These are phyloP conservation scores for Macquaria ambigua DNA, from an alignment of 2,113 vertebrate genomes.

Conservation along the genomic window DNA sequence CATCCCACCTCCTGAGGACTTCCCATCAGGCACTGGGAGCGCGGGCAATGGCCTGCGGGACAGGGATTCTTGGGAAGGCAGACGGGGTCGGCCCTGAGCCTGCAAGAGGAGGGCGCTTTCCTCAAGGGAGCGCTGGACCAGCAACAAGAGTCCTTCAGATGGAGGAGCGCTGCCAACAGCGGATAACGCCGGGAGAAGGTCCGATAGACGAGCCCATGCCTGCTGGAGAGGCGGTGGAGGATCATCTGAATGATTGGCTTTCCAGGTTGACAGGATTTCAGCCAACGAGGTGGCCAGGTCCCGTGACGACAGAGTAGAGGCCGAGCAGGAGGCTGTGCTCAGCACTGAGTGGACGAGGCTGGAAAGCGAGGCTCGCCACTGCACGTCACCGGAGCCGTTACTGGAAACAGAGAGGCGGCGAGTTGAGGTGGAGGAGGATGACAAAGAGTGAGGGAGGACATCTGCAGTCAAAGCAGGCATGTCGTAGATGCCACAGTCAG, in stretches of 20 bases:
- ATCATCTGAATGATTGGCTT: conserved; percentile 78
- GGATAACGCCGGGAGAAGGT: conserved; percentile 81
- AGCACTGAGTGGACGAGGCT: conserved; percentile 82
- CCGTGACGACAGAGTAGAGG: conserved; percentile 69
- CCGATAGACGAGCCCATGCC: conserved; percentile 82
- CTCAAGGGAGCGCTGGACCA: conserved; percentile 84
- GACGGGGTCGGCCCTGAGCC: conserved; percentile 85
- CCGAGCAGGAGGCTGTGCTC: conserved; percentile 60
- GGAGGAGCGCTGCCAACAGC: conserved; percentile 73
- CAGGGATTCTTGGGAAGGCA: conserved; percentile 90
- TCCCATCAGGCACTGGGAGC: conserved; percentile 87
- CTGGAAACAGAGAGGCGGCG: conserved; percentile 85
- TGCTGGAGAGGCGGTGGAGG: conserved; percentile 81
- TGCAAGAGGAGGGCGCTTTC: conserved; percentile 82
- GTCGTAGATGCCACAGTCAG: conserved; percentile 89
- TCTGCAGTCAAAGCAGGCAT: conserved; percentile 86
- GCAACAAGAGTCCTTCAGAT: conserved; percentile 75
- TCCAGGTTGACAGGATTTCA: conserved; percentile 86
- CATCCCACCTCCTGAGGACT: conserved; percentile 85
- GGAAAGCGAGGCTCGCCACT: conserved; percentile 82
- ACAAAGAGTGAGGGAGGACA: conserved; percentile 73
- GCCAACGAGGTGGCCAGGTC: conserved; percentile 83
- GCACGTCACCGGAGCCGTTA: conserved; percentile 83
- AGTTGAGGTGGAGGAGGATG: conserved; percentile 69
- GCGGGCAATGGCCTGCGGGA: conserved; percentile 91